Conservation (phyloP, 2,888 invertebrate species). For the Phytoseiulus persimilis region DNA sequence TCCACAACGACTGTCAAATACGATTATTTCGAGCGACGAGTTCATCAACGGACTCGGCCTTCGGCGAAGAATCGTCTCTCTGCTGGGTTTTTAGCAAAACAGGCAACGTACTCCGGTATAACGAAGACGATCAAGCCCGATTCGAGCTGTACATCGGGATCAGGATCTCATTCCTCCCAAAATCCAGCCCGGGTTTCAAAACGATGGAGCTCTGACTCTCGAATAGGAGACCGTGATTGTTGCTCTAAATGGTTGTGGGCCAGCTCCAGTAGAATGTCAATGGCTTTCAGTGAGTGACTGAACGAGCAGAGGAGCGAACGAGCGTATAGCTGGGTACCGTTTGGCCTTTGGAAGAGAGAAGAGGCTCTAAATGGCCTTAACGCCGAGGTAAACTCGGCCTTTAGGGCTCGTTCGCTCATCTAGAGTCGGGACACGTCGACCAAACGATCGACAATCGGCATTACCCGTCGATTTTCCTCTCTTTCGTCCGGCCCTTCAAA, state of each 20-base stretch:
- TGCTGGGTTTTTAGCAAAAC: neutral
- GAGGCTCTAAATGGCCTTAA: slow-evolving; percentile 5
- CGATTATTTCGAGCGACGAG: neutral
- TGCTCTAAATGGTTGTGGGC: neutral
- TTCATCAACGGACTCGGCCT: neutral
- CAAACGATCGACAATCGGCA: neutral
- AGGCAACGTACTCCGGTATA: neutral
- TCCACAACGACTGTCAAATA: neutral
- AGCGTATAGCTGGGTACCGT: neutral
- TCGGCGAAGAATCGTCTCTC: neutral
- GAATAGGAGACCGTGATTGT: neutral
- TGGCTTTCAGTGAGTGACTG: neutral
- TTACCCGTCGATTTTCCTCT: neutral
- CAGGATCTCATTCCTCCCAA: too few relatives aligned
- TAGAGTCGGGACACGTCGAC: neutral
- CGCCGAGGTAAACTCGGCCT: neutral
- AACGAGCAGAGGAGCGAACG: neutral
- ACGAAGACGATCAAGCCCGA: neutral
- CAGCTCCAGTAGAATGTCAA: neutral
- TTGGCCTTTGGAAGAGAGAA: neutral
- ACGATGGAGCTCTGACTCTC: neutral
- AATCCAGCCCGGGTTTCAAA: too few relatives aligned
- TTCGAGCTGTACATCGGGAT: neutral
- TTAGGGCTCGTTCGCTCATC: neutral
- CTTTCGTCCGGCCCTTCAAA: neutral